Conservation (phyloP, 2,113 vertebrate genomes). For the Syrmaticus mikado region DNA sequence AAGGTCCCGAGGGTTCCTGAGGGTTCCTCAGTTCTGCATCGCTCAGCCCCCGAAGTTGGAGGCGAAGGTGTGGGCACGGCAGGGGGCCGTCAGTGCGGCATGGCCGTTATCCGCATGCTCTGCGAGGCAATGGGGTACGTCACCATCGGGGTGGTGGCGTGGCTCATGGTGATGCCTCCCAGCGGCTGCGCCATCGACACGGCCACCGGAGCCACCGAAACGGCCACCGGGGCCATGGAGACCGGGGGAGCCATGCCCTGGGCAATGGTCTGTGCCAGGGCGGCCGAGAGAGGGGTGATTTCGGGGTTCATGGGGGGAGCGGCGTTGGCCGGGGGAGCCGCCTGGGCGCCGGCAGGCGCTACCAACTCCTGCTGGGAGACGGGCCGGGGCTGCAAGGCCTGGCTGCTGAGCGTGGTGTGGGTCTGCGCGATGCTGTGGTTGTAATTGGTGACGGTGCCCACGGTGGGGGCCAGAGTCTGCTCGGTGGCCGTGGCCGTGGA, state of each 20-base stretch:
- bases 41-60: neutral
- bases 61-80: neutral
- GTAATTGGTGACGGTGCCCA: slow-evolving; percentile 93
- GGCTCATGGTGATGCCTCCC: slow-evolving; percentile 96
- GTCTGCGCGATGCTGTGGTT: slow-evolving; percentile 98
- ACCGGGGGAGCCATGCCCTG: slow-evolving; percentile 95
- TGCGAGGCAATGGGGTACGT: slow-evolving; percentile 96
- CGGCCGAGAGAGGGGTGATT: slow-evolving; percentile 92
- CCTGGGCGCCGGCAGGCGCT: slow-evolving; percentile 84
- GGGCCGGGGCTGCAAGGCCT: slow-evolving; percentile 90
- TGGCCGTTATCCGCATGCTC: slow-evolving; percentile 96
- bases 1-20: neutral
- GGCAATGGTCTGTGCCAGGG: slow-evolving; percentile 94
- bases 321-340: slow-evolving; percentile 83
- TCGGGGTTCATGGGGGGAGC: slow-evolving; percentile 92
- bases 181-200: slow-evolving; percentile 95
- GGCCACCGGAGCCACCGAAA: slow-evolving; percentile 93
- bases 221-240: slow-evolving; percentile 94
- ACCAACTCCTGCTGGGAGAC: slow-evolving; percentile 94
- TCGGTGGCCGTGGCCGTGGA: slow-evolving; percentile 89
- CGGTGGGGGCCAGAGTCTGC: slow-evolving; percentile 89
- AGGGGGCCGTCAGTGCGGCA: slow-evolving; percentile 85
- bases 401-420: slow-evolving; percentile 96
- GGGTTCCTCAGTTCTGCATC: neutral
- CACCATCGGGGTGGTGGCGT: slow-evolving; percentile 95